phyloP scores from a whole-genome alignment of 2,113 vertebrate species.

The Pandion haliaetus region DNA sequence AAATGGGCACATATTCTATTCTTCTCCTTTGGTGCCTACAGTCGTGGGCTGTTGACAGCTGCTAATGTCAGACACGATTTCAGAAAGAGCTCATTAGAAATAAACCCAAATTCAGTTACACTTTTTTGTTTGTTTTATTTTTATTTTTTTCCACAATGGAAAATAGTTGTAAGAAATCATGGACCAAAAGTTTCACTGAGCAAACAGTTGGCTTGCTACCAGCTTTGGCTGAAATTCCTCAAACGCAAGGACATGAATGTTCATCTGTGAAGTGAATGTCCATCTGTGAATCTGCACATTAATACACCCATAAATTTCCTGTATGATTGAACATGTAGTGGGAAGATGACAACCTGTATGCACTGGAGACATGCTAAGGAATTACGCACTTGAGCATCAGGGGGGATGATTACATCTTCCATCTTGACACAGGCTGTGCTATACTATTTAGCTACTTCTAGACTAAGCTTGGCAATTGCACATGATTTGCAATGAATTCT shows the following conservation, averaged over 20 bases:
- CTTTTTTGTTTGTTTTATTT: neutral
- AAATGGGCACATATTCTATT: neutral
- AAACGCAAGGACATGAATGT: neutral
- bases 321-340: neutral
- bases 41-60: neutral
- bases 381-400: neutral
- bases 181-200: neutral
- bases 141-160: neutral
- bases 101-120: neutral
- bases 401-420: neutral
- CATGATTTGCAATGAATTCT: neutral
- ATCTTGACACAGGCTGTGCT: neutral
- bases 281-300: neutral
- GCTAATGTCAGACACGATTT: neutral
- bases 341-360: neutral
- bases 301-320: neutral
- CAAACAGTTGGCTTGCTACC: neutral
- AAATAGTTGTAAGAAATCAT: neutral
- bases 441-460: neutral
- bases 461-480: neutral
- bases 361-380: neutral
- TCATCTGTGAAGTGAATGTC: neutral
- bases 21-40: neutral
- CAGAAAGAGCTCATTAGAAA: neutral
- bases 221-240: neutral